These are phyloP conservation scores for Thunnus albacares DNA, from an alignment of 2,797 vertebrate genomes.

Conservation along the genomic window DNA sequence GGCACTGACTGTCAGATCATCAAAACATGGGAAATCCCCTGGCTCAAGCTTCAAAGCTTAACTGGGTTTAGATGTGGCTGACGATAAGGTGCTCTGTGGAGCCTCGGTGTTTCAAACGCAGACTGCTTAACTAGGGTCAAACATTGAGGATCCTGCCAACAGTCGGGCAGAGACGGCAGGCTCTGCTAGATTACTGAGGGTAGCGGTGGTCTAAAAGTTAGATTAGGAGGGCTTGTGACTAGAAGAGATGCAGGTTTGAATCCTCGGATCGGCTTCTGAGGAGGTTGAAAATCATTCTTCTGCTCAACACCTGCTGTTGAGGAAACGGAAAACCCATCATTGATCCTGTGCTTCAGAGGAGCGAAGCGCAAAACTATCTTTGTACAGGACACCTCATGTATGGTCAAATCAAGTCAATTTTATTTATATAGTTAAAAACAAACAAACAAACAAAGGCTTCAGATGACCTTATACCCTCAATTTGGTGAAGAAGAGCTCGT, in stretches of 20 bases:
- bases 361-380: not conserved
- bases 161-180: conserved; percentile 24
- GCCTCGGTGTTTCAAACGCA: conserved; percentile 43
- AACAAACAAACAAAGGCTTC: no score
- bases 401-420: no score
- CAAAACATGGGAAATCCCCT: conserved; percentile 78
- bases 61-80: conserved; percentile 74
- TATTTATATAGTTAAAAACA: no score
- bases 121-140: conserved; percentile 45
- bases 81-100: conserved; percentile 45
- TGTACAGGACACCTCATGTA: no score
- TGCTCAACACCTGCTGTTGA: conserved; percentile 12
- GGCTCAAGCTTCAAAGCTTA: conserved; percentile 78
- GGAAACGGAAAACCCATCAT: not conserved
- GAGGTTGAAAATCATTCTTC: not conserved
- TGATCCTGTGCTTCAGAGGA: conserved; percentile 3
- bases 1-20: conserved; percentile 67
- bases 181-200: conserved; percentile 21
- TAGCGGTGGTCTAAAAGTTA: not conserved
- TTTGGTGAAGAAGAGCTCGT: no score
- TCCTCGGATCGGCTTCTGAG: not conserved
- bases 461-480: no score
- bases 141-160: conserved; percentile 44
- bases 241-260: conserved; percentile 29
- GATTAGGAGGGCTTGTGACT: conserved; percentile 12